These are phyloP conservation scores for Dissostichus mawsoni DNA, from an alignment of 2,113 vertebrate genomes.

Conservation along the genomic window DNA sequence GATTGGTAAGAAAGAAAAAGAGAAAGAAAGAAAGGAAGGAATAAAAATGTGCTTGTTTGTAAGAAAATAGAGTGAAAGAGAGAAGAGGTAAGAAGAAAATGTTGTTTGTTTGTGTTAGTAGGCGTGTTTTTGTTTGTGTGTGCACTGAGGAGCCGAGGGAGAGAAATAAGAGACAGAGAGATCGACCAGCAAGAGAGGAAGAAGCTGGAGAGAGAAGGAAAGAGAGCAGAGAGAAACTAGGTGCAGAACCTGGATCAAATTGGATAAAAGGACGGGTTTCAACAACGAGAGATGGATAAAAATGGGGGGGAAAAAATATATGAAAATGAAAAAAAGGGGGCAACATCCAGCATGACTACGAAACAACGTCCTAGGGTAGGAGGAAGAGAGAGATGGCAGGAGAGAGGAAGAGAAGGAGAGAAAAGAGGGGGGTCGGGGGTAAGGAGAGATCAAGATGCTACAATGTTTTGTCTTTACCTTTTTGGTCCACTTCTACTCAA, in stretches of 20 bases:
- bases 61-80: constrained; percentile 29
- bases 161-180: constrained; percentile 62
- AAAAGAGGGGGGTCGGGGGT: constrained; percentile 55
- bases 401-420: constrained; percentile 69
- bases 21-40: constrained; percentile 27
- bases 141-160: constrained; percentile 49
- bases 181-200: constrained; percentile 53
- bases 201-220: constrained; percentile 39
- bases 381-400: constrained; percentile 75
- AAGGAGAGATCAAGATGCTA: constrained; percentile 85
- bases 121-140: constrained; percentile 56
- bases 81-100: constrained; percentile 18
- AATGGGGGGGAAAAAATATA: constrained; percentile 52
- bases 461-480: constrained; percentile 94
- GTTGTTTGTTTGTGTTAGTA: constrained; percentile 45
- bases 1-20: constrained; percentile 6
- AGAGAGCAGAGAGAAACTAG: constrained; percentile 43
- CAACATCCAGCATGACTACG: constrained; percentile 92
- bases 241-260: constrained; percentile 80
- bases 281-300: constrained; percentile 76
- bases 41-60: constrained; percentile 36
- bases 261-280: constrained; percentile 75
- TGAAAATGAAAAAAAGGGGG: constrained; percentile 76
- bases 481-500: constrained; percentile 99
- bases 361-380: constrained; percentile 92